Conservation (phyloP, 2,888 invertebrate species). For the Hipparchia semele region DNA sequence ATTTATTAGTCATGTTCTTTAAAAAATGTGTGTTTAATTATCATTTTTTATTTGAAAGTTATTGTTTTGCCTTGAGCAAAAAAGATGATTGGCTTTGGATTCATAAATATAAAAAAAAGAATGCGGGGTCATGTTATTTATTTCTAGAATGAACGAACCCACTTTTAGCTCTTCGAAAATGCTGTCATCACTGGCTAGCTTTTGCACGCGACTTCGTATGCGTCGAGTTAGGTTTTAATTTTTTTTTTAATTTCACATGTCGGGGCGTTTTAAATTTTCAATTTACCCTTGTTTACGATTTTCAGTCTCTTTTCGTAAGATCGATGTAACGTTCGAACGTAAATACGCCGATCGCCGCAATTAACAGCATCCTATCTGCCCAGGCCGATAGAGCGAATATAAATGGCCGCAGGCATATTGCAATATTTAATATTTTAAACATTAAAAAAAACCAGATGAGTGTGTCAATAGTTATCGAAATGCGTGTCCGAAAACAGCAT, state of each 20-base stretch:
- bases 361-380: too few species aligned
- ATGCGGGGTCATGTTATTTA: background rate
- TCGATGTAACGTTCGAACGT: too few species aligned
- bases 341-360: too few species aligned
- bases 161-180: slow-evolving; percentile 2
- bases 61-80: slow-evolving; percentile 8
- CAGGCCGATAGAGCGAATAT: background rate
- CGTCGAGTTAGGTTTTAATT: background rate
- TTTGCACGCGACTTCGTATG: background rate
- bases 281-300: too few species aligned
- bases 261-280: too few species aligned
- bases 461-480: slow-evolving; percentile 39
- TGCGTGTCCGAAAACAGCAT: slow-evolving; percentile 27
- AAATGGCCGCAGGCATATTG: background rate
- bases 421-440: slow-evolving; percentile 4
- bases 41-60: background rate
- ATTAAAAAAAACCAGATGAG: slow-evolving; percentile 16
- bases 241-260: too few species aligned
- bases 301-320: too few species aligned
- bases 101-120: background rate
- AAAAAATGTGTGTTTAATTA: slow-evolving; percentile 1
- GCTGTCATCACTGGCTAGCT: background rate
- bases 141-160: background rate
- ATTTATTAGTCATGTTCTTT: background rate
- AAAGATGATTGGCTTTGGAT: too few species aligned